Conservation (phyloP, 2,797 vertebrate genomes). For the Centroberyx gerrardi region DNA sequence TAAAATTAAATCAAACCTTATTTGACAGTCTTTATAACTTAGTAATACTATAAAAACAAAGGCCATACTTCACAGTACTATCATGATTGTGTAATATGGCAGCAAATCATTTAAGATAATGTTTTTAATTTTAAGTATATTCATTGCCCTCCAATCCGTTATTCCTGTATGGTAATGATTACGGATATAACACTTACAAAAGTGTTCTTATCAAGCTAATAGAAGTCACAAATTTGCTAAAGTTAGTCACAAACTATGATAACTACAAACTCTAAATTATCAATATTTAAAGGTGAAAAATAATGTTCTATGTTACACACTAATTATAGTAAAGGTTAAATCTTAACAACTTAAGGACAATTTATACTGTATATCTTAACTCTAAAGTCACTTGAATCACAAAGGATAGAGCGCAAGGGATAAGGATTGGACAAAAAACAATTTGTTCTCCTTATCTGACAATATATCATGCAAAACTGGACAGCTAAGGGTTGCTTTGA, state of each 20-base stretch:
- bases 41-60: constrained; percentile 36
- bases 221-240: constrained; percentile 35
- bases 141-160: constrained; percentile 32
- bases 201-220: constrained; percentile 34
- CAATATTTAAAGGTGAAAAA: constrained; percentile 23
- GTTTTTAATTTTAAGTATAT: constrained; percentile 33
- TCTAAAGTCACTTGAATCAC: constrained; percentile 54
- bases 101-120: constrained; percentile 26
- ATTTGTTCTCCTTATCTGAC: constrained; percentile 59
- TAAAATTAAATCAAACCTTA: constrained; percentile 52
- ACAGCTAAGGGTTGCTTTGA: constrained; percentile 66
- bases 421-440: constrained; percentile 64
- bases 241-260: constrained; percentile 33
- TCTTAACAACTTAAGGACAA: constrained; percentile 25
- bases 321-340: constrained; percentile 23
- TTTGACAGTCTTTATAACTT: constrained; percentile 39
- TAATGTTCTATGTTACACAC: constrained; percentile 10
- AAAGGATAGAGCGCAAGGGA: constrained; percentile 58
- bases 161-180: constrained; percentile 1
- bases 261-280: constrained; percentile 18
- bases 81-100: constrained; percentile 17
- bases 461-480: constrained; percentile 79
- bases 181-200: constrained; percentile 15
- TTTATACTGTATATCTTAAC: constrained; percentile 29
- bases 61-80: constrained; percentile 9